Percentiles rank a stretch among this genome's conserved stretches.
Conservation (phyloP, 1,140 invertebrate species). For the Neodiprion lecontei region DNA sequence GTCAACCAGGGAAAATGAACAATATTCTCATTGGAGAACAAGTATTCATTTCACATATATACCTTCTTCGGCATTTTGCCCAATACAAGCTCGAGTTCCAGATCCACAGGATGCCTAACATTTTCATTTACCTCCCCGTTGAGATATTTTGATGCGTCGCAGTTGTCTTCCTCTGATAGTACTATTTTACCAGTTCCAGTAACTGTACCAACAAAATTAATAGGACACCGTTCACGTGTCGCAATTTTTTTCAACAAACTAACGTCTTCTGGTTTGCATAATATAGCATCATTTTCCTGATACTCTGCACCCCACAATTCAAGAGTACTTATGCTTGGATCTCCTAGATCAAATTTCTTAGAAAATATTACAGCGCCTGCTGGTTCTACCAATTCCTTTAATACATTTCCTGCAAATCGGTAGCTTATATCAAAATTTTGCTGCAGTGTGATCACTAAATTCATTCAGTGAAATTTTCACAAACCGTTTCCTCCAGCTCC, state of each 20-base stretch:
- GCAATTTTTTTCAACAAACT: conserved; percentile 77
- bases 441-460: background rate
- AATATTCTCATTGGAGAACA: no score
- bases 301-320: conserved; percentile 99
- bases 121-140: conserved; percentile 33
- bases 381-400: conserved; percentile 96
- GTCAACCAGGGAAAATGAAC: no score
- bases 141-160: conserved; percentile 49
- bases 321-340: conserved; percentile 90
- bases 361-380: conserved; percentile 91
- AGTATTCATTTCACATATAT: conserved; percentile 14
- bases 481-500: conserved; percentile 96
- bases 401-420: conserved; percentile 81
- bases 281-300: conserved; percentile 93
- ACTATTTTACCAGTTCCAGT: conserved; percentile 86
- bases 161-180: conserved; percentile 69
- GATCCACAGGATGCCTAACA: conserved; percentile 76
- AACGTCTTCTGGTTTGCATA: conserved; percentile 74
- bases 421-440: conserved; percentile 13
- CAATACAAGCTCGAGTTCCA: conserved; percentile 89
- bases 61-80: conserved; percentile 87
- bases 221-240: conserved; percentile 87
- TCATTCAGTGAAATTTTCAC: conserved; percentile 20
- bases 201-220: conserved; percentile 92
- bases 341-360: conserved; percentile 88